phyloP scores from a whole-genome alignment of 92 coral and sea anemone genomes.

The Palythoa caribaeorum region DNA sequence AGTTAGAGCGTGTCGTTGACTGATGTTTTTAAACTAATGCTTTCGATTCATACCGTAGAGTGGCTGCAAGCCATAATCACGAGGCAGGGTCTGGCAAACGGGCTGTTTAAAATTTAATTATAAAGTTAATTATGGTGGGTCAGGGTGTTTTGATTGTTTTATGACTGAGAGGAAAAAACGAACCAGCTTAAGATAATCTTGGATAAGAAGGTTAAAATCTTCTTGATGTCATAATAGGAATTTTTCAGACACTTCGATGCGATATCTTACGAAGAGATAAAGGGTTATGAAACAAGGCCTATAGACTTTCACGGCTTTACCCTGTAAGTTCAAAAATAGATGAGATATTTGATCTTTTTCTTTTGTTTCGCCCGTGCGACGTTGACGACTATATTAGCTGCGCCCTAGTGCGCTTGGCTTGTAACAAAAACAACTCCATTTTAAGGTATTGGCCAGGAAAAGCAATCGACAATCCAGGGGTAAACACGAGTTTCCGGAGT shows the following conservation, averaged over 20 bases:
- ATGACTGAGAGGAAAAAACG: not conserved
- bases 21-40: conserved; percentile 6
- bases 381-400: conserved; percentile 4
- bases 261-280: conserved; percentile 12
- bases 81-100: conserved; percentile 27
- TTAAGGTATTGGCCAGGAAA: conserved; percentile 33
- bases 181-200: conserved; percentile 13
- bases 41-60: conserved; percentile 1
- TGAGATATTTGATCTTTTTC: conserved; percentile 12
- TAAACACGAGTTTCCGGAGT: conserved; percentile 46
- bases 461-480: conserved; percentile 12
- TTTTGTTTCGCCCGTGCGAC: not conserved
- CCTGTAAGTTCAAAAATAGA: conserved; percentile 30
- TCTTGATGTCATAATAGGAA: conserved; percentile 25
- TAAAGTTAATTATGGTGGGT: conserved; percentile 20
- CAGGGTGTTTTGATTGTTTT: conserved; percentile 34
- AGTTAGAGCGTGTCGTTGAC: conserved; percentile 27
- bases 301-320: conserved; percentile 38
- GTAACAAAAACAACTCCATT: conserved; percentile 20
- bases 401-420: conserved; percentile 29
- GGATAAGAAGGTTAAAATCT: not conserved
- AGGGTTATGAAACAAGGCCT: conserved; percentile 25
- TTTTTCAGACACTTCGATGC: conserved; percentile 12
- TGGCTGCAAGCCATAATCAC: not conserved
- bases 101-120: conserved; percentile 40